Conservation (phyloP, 1,140 invertebrate genomes). For the Conopomorpha cramerella region DNA sequence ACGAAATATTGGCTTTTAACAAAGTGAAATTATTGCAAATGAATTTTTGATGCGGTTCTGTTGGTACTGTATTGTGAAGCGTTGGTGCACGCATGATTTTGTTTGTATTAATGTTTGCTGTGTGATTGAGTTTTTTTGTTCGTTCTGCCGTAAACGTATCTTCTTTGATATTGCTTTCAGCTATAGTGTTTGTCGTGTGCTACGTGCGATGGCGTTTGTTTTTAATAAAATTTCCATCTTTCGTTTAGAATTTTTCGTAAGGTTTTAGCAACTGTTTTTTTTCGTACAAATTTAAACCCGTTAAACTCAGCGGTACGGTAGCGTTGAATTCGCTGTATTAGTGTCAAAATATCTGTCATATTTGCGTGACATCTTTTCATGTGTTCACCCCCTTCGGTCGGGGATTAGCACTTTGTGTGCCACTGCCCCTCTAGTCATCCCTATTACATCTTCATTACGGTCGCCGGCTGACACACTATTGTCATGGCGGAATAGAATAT, state of each 20-base stretch:
- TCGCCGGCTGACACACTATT: no score
- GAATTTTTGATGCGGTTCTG: constrained; percentile 40
- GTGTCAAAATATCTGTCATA: constrained; percentile 60
- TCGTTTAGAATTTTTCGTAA: no score
- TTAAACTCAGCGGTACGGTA: constrained; percentile 18
- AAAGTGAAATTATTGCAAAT: constrained; percentile 31
- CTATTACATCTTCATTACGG: constrained; percentile 60
- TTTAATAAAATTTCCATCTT: no score
- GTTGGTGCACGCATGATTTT: constrained; percentile 31
- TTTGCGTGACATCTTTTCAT: constrained; percentile 54
- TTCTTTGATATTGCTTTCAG: no score
- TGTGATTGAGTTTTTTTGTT: no score
- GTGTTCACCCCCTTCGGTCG: constrained; percentile 42
- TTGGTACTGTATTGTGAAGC: constrained; percentile 42
- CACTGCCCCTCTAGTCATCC: constrained; percentile 24
- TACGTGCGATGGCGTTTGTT: no score
- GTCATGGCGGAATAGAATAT: no score
- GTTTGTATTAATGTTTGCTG: no score
- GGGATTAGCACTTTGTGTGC: constrained; percentile 51
- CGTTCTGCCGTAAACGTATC: constrained; percentile 8
- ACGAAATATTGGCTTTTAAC: constrained; percentile 18
- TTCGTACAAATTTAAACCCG: no score
- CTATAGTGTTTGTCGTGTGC: no score
- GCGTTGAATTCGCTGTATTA: constrained; percentile 41
- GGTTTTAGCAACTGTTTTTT: no score